Percentiles rank a stretch among this genome's conserved stretches.
Conservation (phyloP, 1,140 invertebrate genomes). For the Periplaneta americana region DNA sequence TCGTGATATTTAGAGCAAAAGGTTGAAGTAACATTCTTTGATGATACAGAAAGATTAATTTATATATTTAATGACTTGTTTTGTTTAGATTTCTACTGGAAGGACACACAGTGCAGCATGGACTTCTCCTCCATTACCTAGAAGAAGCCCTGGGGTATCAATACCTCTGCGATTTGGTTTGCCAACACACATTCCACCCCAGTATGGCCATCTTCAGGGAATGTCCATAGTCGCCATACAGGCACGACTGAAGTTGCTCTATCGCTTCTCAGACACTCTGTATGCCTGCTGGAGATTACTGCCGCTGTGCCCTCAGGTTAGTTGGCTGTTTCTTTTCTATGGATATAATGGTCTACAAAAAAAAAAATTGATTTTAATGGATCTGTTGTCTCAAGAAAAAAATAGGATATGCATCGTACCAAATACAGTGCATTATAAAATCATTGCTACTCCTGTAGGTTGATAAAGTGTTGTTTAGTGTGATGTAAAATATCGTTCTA, state of each 20-base stretch:
- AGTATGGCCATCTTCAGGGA: conserved; percentile 49
- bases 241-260: conserved; percentile 49
- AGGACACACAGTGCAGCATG: conserved; percentile 59
- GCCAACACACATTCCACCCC: conserved; percentile 47
- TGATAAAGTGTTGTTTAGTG: too few species aligned
- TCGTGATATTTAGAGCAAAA: too few species aligned
- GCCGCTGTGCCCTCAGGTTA: conserved; percentile 41
- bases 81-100: conserved; percentile 49
- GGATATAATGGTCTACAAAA: too few species aligned
- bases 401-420: too few species aligned
- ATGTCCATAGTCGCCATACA: conserved; percentile 46
- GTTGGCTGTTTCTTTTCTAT: background rate
- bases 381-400: too few species aligned
- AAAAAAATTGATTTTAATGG: too few species aligned
- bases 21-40: too few species aligned
- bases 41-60: too few species aligned
- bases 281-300: conserved; percentile 58
- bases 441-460: too few species aligned
- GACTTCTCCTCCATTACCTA: conserved; percentile 48
- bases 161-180: conserved; percentile 45
- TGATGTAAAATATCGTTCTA: too few species aligned
- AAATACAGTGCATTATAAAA: too few species aligned
- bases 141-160: conserved; percentile 41
- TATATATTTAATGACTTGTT: background rate
- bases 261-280: conserved; percentile 57